These are phyloP conservation scores for Diuraphis noxia DNA, from an alignment of 1,140 invertebrate genomes.

Conservation along the genomic window DNA sequence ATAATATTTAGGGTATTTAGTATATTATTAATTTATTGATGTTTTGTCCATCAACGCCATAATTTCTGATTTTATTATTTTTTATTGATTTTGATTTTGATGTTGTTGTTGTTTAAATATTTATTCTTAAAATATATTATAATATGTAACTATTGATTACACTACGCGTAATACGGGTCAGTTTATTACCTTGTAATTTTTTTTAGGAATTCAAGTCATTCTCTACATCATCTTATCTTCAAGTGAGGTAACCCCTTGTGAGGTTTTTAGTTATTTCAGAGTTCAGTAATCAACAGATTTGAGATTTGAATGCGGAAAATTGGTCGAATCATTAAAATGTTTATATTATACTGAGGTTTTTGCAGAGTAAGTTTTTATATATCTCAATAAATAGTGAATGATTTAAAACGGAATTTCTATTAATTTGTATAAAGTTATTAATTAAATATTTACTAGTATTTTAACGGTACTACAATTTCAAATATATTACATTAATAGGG, in stretches of 20 bases:
- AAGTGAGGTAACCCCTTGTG: too few relatives aligned
- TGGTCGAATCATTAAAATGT: not conserved
- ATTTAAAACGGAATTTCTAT: not conserved
- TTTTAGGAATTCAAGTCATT: too few relatives aligned
- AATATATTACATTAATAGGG: not conserved
- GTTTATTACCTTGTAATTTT: too few relatives aligned
- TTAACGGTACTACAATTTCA: not conserved
- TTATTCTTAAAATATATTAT: too few relatives aligned
- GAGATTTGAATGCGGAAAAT: not conserved
- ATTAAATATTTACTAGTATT: not conserved
- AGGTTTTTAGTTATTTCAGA: not conserved
- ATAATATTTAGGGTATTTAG: too few relatives aligned
- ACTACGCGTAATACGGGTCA: too few relatives aligned
- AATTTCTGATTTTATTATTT: too few relatives aligned
- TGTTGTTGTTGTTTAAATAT: too few relatives aligned
- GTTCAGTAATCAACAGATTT: not conserved
- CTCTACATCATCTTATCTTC: not conserved
- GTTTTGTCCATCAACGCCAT: too few relatives aligned
- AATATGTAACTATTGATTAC: too few relatives aligned
- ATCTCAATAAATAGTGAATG: not conserved
- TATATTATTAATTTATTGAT: too few relatives aligned
- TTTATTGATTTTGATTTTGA: too few relatives aligned
- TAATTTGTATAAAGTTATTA: not conserved
- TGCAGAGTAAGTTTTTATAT: not conserved
- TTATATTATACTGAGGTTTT: not conserved